Conservation (phyloP, 2,888 invertebrate species). For the Acheta domesticus region DNA sequence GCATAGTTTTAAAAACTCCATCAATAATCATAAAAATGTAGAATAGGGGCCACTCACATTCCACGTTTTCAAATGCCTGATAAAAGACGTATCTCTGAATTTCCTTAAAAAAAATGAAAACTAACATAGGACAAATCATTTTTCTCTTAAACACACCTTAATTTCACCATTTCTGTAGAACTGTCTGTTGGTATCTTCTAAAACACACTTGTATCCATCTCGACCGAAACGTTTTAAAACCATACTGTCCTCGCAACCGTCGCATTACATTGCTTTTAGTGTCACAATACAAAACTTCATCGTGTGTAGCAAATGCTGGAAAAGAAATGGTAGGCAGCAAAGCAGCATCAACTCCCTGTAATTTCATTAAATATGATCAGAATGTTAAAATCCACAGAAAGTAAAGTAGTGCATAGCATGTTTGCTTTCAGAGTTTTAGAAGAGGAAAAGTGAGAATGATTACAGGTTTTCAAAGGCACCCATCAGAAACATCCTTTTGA, state of each 20-base stretch:
- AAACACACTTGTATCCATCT: conserved; percentile 87
- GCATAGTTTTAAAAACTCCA: conserved; percentile 81
- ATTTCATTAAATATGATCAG: conserved; percentile 33
- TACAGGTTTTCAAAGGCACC: too few species aligned
- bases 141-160: conserved; percentile 53
- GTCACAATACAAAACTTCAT: conserved; percentile 78
- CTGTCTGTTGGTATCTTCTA: conserved; percentile 72
- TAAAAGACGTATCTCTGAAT: conserved; percentile 21
- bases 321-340: conserved; percentile 91
- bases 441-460: too few species aligned
- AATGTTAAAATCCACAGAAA: not conserved
- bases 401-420: conserved; percentile 23
- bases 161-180: conserved; percentile 90
- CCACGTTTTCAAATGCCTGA: conserved; percentile 88
- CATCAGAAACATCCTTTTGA: too few species aligned
- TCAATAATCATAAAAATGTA: conserved; percentile 95
- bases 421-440: too few species aligned
- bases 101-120: not conserved
- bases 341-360: conserved; percentile 87
- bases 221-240: conserved; percentile 91
- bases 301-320: conserved; percentile 97
- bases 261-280: conserved; percentile 81
- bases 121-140: not conserved
- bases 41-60: conserved; percentile 98
- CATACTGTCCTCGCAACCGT: conserved; percentile 82